A percentile compares a stretch with the other conserved stretches of the same genome.
Evolutionary conservation across 2,113 vertebrate genomes (phyloP).

Genomic region (Neotoma lepida): DNA sequence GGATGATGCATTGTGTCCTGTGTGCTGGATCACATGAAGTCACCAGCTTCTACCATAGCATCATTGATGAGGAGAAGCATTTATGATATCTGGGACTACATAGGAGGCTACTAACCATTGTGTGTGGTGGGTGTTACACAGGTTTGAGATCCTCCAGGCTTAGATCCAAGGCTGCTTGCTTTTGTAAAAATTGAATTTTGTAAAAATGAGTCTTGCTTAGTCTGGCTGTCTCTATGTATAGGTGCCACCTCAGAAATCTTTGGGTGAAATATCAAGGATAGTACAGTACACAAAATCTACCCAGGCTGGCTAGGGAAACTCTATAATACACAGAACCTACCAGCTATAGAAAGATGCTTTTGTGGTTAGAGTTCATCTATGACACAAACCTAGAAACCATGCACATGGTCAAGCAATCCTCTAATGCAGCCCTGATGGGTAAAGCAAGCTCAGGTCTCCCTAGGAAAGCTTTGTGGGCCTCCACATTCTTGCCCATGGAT

Average conservation of each 20-base stretch:
- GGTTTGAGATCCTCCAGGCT: slow-evolving; percentile 75
- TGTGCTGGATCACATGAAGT: slow-evolving; percentile 79
- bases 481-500: neutral
- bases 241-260: neutral
- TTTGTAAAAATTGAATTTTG: slow-evolving; percentile 31
- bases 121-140: slow-evolving; percentile 50
- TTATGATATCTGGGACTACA: slow-evolving; percentile 67
- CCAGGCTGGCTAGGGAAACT: neutral
- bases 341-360: neutral
- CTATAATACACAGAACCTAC: rapidly evolving
- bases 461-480: too few relatives aligned
- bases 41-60: slow-evolving; percentile 74
- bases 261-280: neutral
- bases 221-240: neutral
- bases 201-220: slow-evolving; percentile 68
- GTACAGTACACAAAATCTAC: neutral
- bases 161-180: slow-evolving; percentile 78
- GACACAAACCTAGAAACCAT: neutral
- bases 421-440: too few relatives aligned
- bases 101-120: slow-evolving; percentile 68
- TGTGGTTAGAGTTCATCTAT: neutral
- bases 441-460: too few relatives aligned
- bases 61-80: slow-evolving; percentile 80
- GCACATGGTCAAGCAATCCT: too few relatives aligned
- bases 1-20: slow-evolving; percentile 80